These are phyloP conservation scores for Lasioglossum zephyrum DNA, from an alignment of 2,888 invertebrate genomes.

Conservation along the genomic window DNA sequence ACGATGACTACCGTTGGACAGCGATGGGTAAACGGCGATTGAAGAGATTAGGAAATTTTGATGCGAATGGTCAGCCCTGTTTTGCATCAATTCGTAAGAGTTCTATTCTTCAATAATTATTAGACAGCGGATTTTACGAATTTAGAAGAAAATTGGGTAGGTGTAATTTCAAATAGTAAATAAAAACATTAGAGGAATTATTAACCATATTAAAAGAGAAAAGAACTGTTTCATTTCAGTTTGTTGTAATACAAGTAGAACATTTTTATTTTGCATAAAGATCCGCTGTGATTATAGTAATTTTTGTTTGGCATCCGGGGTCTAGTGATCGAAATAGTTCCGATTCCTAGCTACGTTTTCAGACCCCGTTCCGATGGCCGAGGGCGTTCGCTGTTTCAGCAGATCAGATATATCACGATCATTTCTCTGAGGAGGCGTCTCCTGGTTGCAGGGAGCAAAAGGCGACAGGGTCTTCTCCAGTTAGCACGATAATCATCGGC, in stretches of 20 bases:
- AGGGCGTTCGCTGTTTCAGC: background rate
- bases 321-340: background rate
- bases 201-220: too few species aligned
- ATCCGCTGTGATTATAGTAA: too few species aligned
- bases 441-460: conserved; percentile 36
- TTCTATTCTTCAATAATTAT: too few species aligned
- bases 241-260: too few species aligned
- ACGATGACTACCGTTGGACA: background rate
- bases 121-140: too few species aligned
- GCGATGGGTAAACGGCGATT: background rate
- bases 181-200: too few species aligned
- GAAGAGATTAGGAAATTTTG: background rate
- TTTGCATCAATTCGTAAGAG: too few species aligned
- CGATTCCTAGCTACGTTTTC: background rate
- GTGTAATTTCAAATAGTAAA: too few species aligned
- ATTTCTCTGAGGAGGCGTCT: conserved; percentile 21
- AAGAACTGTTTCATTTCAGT: too few species aligned
- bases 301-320: too few species aligned
- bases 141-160: too few species aligned
- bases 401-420: conserved; percentile 14
- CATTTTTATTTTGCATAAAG: too few species aligned
- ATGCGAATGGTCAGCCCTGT: background rate
- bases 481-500: conserved; percentile 65
- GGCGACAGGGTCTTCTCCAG: conserved; percentile 41
- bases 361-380: background rate